Base-by-base conservation (phyloP, 2,797 vertebrate genomes). In the Dallia pectoralis region DNA sequence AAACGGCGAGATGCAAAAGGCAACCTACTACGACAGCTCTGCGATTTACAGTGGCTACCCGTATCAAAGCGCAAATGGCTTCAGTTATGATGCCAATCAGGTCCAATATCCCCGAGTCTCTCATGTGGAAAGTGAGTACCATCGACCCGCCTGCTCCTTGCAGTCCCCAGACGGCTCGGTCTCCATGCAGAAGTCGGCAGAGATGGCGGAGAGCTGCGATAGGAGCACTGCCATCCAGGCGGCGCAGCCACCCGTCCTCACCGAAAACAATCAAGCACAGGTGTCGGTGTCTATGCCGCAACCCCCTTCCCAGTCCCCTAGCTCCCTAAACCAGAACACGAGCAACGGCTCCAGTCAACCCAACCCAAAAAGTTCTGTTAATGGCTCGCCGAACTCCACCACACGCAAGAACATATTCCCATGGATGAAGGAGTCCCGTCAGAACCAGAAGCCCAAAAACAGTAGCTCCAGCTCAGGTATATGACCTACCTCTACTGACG, bases 1-100 rank as follows among this genome's bases (percentile, higher is more conserved):
- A 97, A 96, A 95, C 96, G 95, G 94, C 96, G 96, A 97, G 94
- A 99, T 99, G 98, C 97, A 99, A 97, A 98, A 99, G 94, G 95
- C 96, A 93, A 98, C 95, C 95, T 99, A 97, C 95, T 98, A 96
- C 96, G 96, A 99, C 96, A 97, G 95, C 94, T 96, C 97, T 85
- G 95, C 96, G 93, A 96, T 98, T 96, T 99, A 97, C 95, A 96
- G 95, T 93, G 96, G 96, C 95, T 98, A 96, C 93, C 95, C 96
- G 87, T 99, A 98, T 95, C 97, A 97, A 94, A 95, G 95, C 94
- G 95, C 96, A 95, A 98, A 98, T 94, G 96, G 96, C 94, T 97
- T 97, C 93, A 91, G 95, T 94, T 98, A 97, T 94, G 96, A 96
- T 95, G 95, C 95, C 92, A 96, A 92, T 96, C 96, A 97, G 93